phyloP scores from a whole-genome alignment of 2,888 invertebrate species.

The Arctia plantaginis region DNA sequence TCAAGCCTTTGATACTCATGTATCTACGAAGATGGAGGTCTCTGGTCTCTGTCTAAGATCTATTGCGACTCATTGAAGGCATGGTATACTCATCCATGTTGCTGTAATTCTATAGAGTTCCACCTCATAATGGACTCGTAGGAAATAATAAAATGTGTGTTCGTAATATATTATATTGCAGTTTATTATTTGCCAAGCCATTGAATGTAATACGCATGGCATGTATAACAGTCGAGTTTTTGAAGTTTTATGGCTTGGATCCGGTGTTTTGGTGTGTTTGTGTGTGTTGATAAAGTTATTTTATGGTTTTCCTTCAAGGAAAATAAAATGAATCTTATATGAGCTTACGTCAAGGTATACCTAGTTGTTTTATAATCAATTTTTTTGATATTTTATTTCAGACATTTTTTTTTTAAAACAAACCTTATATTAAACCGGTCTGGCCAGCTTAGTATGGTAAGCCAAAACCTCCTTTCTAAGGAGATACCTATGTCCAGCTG shows the following conservation, averaged over 20 bases:
- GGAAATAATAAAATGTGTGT: neutral
- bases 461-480: no score
- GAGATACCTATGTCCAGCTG: no score
- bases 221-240: conserved; percentile 31
- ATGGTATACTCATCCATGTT: neutral
- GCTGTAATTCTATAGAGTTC: neutral
- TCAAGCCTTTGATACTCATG: neutral
- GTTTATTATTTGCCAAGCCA: conserved; percentile 8
- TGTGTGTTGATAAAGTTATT: conserved; percentile 7
- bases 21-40: neutral
- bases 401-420: neutral
- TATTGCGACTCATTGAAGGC: neutral
- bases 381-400: neutral
- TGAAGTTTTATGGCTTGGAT: conserved; percentile 13
- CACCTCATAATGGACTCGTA: neutral
- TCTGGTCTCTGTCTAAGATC: neutral
- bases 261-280: no score
- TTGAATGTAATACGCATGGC: conserved; percentile 17
- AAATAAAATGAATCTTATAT: conserved; percentile 5
- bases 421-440: no score
- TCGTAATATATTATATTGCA: conserved; percentile 2
- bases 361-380: neutral
- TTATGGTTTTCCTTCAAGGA: conserved; percentile 7
- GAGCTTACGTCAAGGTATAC: neutral
- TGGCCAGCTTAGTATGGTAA: no score